Evolutionary conservation across 2,888 invertebrate species (phyloP).

Genomic region (Temnothorax ravouxi): DNA sequence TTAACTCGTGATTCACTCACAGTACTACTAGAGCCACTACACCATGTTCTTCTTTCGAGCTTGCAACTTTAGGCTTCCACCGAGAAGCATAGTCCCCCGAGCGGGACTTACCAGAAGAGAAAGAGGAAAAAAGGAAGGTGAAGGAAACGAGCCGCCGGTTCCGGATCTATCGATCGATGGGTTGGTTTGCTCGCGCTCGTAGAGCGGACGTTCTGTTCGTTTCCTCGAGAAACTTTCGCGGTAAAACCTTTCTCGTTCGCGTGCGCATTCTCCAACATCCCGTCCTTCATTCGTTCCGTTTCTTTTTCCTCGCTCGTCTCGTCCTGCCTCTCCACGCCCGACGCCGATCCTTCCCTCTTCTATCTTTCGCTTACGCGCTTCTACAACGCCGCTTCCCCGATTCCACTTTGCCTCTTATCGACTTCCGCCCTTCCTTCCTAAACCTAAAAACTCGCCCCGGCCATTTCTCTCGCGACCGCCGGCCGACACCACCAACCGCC

Average conservation of each 20-base stretch:
- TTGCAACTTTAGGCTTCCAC: conserved; percentile 50
- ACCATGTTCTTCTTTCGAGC: conserved; percentile 39
- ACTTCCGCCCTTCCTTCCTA: conserved; percentile 57
- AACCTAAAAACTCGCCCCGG: conserved; percentile 55
- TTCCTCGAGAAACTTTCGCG: conserved; percentile 51
- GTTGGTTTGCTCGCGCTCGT: conserved; percentile 24
- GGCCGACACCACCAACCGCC: conserved; percentile 18
- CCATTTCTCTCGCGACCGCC: conserved; percentile 59
- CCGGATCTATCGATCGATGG: conserved; percentile 52
- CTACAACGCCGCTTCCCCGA: conserved; percentile 46
- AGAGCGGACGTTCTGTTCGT: conserved; percentile 23
- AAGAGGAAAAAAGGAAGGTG: conserved; percentile 15
- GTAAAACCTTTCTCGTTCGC: conserved; percentile 51
- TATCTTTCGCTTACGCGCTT: conserved; percentile 32
- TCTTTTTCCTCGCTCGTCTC: conserved; percentile 5
- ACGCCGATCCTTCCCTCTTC: conserved; percentile 13
- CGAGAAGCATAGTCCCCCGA: conserved; percentile 22
- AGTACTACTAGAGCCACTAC: conserved; percentile 18
- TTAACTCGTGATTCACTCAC: conserved; percentile 49
- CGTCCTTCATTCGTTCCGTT: conserved; percentile 29
- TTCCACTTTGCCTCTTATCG: conserved; percentile 66
- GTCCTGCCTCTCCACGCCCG: not conserved
- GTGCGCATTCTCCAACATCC: conserved; percentile 38
- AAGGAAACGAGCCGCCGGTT: conserved; percentile 24
- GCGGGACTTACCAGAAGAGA: not conserved